Evolutionary conservation across 2,888 invertebrate species (phyloP), one percentile per base, ranked within the genome.

Genomic region (Leucophenga montana): DNA sequence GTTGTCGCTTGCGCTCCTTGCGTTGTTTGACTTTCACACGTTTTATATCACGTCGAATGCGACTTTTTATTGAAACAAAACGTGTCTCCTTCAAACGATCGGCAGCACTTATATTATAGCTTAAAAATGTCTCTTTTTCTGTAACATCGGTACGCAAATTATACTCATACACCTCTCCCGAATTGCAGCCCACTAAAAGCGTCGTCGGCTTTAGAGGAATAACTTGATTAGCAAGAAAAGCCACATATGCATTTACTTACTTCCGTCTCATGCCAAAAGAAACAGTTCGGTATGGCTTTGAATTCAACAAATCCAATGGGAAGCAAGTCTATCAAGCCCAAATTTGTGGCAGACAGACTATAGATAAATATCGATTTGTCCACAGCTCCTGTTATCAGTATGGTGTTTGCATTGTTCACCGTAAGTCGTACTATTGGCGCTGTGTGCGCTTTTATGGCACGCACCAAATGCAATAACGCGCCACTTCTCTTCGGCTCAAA

Each of bases 331-430:
- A 89, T 83, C 67, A 90, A 90, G 0, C 91, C 90, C 5, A 64
- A 70, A 13, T 86, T 85, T 1, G 33, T 68, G 0, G 81, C 67
- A 18, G 94, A 74, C 44, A 89, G 44, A 11, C 48, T 84, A 80
- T 93, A 94, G 68, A 93, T 89, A 79, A 95, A 95, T 75, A 95
- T 90, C 0, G 93, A 93, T 14, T 87, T 89, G 84, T 95, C 95
- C 71, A 91, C 89, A 1, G 93, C 91, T 9, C 92, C 92, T 0
- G 93, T 93, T 0, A 94, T 91, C 11, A 95, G 83, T 64, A 94
- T 71, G 0, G 90, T 91, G 13, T 90, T 89, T 14, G 87, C 76
- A 0, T 88, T 80, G 84, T 94, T 94, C 18, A 94, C 87, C 0
- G 91, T 89, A 86, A 95, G 90, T 73, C 90, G 89, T 0, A 91